Evolutionary conservation across 2,888 invertebrate genomes (phyloP).

Genomic region (Amiota communis): DNA sequence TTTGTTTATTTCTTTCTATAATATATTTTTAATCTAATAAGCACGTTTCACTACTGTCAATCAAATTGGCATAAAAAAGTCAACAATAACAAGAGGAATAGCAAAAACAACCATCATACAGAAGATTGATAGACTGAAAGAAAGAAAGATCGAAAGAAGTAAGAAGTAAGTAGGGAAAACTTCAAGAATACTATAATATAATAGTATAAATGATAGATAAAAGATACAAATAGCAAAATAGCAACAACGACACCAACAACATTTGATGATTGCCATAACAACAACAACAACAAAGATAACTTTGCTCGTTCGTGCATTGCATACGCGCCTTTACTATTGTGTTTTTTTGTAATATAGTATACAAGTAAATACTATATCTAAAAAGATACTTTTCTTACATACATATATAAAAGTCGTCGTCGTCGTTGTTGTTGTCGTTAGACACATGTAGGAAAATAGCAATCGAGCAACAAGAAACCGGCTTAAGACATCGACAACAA

Average conservation of each 20-base stretch:
- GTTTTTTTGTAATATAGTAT: neutral
- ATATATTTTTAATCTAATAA: neutral
- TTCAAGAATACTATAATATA: neutral
- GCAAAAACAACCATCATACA: neutral
- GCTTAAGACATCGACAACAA: conserved; percentile 43
- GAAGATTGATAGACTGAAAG: conserved; percentile 13
- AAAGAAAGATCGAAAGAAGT: conserved; percentile 14
- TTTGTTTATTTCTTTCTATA: neutral
- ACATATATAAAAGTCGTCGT: conserved; percentile 32
- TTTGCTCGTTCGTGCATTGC: conserved; percentile 27
- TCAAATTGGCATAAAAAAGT: conserved; percentile 35
- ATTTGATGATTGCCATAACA: conserved; percentile 33
- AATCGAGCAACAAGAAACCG: conserved; percentile 49
- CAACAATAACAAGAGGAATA: neutral
- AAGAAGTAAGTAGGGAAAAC: neutral
- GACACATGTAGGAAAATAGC: conserved; percentile 53
- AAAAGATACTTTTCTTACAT: conserved; percentile 11
- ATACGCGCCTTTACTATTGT: conserved; percentile 5
- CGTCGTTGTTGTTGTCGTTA: neutral
- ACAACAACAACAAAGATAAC: conserved; percentile 29
- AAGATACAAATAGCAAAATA: conserved; percentile 11
- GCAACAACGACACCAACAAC: conserved; percentile 38
- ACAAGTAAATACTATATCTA: neutral
- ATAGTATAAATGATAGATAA: conserved; percentile 19
- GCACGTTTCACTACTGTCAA: conserved; percentile 15